Evolutionary conservation across 2,113 vertebrate genomes (phyloP), one percentile per base, ranked within the genome.

Genomic region (Dolichallabes microphthalmus): DNA sequence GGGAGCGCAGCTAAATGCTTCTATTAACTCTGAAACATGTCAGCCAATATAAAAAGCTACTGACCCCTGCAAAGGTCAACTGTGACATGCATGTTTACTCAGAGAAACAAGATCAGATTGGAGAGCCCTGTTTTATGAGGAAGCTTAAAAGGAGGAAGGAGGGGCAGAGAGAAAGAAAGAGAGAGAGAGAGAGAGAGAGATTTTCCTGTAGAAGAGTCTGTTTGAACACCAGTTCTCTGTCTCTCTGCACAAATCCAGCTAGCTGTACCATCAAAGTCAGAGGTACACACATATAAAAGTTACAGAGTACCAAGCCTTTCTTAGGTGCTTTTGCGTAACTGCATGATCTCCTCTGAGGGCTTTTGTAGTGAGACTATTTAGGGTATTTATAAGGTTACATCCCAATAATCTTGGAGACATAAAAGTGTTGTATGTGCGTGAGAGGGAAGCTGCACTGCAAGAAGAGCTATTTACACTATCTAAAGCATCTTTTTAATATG

Each of bases 21-120:
- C 94, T 95, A 95, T 95, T 95, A 95, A 94, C 93, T 94, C 94
- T 94, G 92, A 94, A 95, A 95, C 94, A 95, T 94, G 95, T 95
- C 95, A 95, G 93, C 92, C 94, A 94, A 95, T 95, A 95, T 95
- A 95, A 95, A 88, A 95, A 95, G 93, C 94, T 93, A 84, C 91
- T 94, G 94, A 95, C 94, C 95, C 93, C 64, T 22, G 87, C 90
- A 95, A 95, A 95, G 95, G 95, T 95, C 95, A 95, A 91, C 93
- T 93, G 94, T 94, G 95, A 95, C 94, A 95, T 90, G 93, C 93
- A 93, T 95, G 95, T 95, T 95, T 95, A 94, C 93, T 90, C 91
- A 90, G 91, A 92, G 94, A 94, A 94, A 95, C 94, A 94, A 94
- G 92, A 90, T 86, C 61, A 91, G 94, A 91, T 91, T 92, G 91